Percentiles rank a stretch among this genome's conserved stretches.
Evolutionary conservation across 2,113 vertebrate genomes (phyloP).

Genomic region (Holacanthus passer): DNA sequence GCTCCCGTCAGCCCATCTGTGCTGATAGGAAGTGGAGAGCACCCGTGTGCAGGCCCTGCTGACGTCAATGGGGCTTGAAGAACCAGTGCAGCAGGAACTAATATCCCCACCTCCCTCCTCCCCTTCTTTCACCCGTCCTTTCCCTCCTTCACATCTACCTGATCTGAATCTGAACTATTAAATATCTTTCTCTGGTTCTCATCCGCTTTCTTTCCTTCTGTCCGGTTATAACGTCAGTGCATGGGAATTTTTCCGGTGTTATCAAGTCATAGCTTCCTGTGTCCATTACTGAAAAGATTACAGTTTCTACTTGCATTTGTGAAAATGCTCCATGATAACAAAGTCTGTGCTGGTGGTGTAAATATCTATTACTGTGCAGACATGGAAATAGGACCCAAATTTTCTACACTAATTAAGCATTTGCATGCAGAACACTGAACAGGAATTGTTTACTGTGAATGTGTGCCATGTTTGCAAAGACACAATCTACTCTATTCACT

Average conservation of each 20-base stretch:
- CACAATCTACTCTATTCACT: not conserved
- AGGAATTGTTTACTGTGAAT: not conserved
- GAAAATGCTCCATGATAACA: conserved; percentile 12
- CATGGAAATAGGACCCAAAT: not conserved
- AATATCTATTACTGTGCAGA: not conserved
- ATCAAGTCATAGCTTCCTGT: conserved; percentile 16
- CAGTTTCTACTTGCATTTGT: conserved; percentile 6
- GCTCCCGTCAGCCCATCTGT: conserved; percentile 68
- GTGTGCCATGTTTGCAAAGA: not conserved
- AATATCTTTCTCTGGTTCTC: conserved; percentile 24
- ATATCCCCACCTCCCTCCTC: conserved; percentile 43
- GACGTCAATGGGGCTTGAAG: conserved; percentile 79
- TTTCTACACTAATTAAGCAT: not conserved
- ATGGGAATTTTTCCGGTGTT: not conserved
- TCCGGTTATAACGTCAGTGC: not conserved
- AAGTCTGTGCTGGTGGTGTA: not conserved
- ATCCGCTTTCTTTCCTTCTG: not conserved
- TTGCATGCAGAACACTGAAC: not conserved
- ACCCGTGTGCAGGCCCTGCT: conserved; percentile 55
- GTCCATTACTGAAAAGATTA: conserved; percentile 1
- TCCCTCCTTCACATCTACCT: conserved; percentile 31
- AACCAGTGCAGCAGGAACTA: conserved; percentile 77
- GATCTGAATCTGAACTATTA: conserved; percentile 17
- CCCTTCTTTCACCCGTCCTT: conserved; percentile 15
- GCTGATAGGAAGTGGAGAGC: conserved; percentile 74